These are phyloP conservation scores for Hydrotaea diabolus DNA, from an alignment of 2,888 invertebrate genomes.

Conservation along the genomic window DNA sequence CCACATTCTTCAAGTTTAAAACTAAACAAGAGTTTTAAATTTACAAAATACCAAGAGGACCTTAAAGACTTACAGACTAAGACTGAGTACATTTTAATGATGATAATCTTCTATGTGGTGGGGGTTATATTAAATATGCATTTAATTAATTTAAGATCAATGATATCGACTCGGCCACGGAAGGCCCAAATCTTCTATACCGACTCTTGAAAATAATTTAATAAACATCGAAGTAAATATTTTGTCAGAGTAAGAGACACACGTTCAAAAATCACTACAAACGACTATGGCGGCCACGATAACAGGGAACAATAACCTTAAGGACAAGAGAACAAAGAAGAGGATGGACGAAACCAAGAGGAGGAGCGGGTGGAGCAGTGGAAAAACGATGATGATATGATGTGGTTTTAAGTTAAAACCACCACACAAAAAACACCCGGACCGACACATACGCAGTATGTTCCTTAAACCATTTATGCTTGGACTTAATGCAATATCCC, in stretches of 20 bases:
- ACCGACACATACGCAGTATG: background rate
- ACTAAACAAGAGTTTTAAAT: too few species aligned
- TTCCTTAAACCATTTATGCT: background rate
- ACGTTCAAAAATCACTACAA: background rate
- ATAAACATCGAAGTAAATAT: background rate
- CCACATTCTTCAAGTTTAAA: too few species aligned
- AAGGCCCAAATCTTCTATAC: background rate
- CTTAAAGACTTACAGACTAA: background rate
- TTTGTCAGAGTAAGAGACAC: too few species aligned
- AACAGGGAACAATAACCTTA: too few species aligned
- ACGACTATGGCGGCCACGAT: too few species aligned
- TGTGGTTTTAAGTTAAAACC: constrained; percentile 32
- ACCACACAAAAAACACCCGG: background rate
- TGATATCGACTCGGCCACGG: background rate
- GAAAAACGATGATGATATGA: constrained; percentile 1
- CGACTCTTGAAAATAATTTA: background rate
- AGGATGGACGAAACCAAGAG: background rate
- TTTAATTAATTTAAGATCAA: constrained; percentile 3
- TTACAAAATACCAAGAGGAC: too few species aligned
- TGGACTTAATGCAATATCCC: constrained; percentile 18
- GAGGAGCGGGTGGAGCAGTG: background rate
- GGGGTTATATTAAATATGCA: background rate
- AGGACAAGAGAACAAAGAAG: too few species aligned
- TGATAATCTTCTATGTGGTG: background rate
- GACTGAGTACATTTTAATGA: background rate